These are phyloP conservation scores for Phyllotreta cruciferae DNA, from an alignment of 2,888 invertebrate genomes.

Conservation along the genomic window DNA sequence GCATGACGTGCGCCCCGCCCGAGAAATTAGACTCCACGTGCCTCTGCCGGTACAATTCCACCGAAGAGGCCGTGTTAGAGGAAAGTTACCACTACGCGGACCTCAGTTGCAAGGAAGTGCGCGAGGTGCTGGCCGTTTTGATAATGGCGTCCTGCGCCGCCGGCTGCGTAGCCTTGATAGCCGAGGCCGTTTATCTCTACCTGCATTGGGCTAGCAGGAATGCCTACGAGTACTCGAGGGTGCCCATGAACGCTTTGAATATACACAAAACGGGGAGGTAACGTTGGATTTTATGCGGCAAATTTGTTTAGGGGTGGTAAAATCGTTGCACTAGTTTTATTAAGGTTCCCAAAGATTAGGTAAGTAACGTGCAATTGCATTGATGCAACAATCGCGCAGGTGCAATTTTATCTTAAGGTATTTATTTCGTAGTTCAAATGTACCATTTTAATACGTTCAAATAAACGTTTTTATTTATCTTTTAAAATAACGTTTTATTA, in stretches of 20 bases:
- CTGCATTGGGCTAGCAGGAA: slow-evolving; percentile 60
- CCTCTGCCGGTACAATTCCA: slow-evolving; percentile 50
- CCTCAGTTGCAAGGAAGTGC: slow-evolving; percentile 60
- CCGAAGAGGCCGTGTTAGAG: slow-evolving; percentile 31
- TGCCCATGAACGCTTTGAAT: slow-evolving; percentile 35
- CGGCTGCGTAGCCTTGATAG: slow-evolving; percentile 56
- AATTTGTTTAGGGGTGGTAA: neutral
- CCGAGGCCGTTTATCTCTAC: slow-evolving; percentile 59
- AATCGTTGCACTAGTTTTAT: slow-evolving; percentile 1
- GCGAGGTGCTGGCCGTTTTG: slow-evolving; percentile 56
- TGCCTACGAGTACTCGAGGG: slow-evolving; percentile 38
- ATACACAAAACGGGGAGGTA: slow-evolving; percentile 25
- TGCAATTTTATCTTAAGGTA: too few relatives aligned
- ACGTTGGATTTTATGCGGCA: neutral
- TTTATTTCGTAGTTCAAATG: too few relatives aligned
- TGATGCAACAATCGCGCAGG: neutral
- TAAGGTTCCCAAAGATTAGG: slow-evolving; percentile 1
- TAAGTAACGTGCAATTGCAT: neutral
- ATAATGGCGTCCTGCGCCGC: slow-evolving; percentile 55
- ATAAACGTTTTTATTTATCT: too few relatives aligned
- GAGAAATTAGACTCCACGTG: slow-evolving; percentile 58
- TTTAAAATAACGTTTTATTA: neutral
- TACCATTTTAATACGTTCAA: too few relatives aligned
- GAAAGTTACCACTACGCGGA: slow-evolving; percentile 59
- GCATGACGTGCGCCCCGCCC: slow-evolving; percentile 57